A percentile compares a stretch with the other conserved stretches of the same genome.
These are phyloP conservation scores for Eurois occulta DNA, from an alignment of 2,888 invertebrate genomes.

Conservation along the genomic window DNA sequence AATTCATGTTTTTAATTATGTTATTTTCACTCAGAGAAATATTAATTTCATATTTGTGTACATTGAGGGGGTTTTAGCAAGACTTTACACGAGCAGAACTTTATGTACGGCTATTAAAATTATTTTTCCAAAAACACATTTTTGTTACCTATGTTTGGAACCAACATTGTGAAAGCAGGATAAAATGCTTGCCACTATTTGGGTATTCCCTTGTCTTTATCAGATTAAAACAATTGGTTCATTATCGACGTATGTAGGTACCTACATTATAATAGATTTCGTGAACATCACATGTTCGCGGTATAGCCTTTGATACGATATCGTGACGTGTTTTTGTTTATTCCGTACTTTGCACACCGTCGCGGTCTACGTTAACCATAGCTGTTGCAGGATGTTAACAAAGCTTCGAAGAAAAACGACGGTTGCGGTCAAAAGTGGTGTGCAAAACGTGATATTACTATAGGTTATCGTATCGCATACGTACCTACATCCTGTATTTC, in stretches of 20 bases:
- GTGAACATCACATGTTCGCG: not conserved
- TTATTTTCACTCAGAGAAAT: not conserved
- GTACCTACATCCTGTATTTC: not conserved
- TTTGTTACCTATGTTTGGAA: not conserved
- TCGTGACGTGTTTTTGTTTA: not conserved
- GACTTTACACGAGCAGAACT: not conserved
- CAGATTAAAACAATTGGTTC: slow-evolving; percentile 11
- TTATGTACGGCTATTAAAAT: too few species aligned
- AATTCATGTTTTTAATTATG: not conserved
- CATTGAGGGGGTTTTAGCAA: not conserved
- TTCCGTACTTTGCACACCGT: slow-evolving; percentile 20
- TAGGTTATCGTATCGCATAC: slow-evolving; percentile 11
- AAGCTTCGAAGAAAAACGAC: not conserved
- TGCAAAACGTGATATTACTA: slow-evolving; percentile 35
- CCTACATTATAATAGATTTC: not conserved
- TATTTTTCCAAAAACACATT: not conserved
- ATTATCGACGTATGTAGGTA: not conserved
- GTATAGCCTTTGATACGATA: slow-evolving; percentile 6
- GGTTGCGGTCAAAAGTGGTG: slow-evolving; percentile 7
- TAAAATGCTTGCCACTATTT: not conserved
- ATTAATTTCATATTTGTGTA: not conserved
- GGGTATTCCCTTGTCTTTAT: slow-evolving; percentile 4
- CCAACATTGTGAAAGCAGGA: not conserved
- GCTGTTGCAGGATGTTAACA: not conserved
- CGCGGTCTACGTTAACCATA: not conserved